Percentiles rank a stretch among this genome's conserved stretches.
phyloP scores from a whole-genome alignment of 92 coral and sea anemone genomes.

The Isaurus tuberculatus region DNA sequence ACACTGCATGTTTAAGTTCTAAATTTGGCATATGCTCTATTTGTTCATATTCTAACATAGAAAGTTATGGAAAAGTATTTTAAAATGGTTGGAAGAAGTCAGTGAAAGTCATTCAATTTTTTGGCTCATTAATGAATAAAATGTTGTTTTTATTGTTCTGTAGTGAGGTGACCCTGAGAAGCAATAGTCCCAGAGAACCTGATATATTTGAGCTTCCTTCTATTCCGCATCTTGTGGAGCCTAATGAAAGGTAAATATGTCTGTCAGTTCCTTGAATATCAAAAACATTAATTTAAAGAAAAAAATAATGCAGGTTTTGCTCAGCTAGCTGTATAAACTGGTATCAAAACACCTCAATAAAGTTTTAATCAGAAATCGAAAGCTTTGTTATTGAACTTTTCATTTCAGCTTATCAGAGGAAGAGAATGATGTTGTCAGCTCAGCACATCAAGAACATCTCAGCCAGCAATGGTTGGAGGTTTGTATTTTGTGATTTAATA shows the following conservation, averaged over 20 bases:
- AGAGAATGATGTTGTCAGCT: conserved; percentile 31
- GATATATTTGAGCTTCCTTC: conserved; percentile 92
- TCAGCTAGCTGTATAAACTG: no score
- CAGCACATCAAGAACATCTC: conserved; percentile 24
- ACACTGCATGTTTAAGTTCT: no score
- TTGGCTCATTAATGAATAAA: not conserved
- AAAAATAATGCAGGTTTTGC: no score
- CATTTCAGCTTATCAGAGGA: conserved; percentile 39
- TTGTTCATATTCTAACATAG: no score
- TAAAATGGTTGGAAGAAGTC: no score
- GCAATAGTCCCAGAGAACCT: conserved; percentile 78
- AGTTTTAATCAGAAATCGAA: no score
- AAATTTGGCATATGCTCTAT: no score
- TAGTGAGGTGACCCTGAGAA: conserved; percentile 44
- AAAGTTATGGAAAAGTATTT: no score
- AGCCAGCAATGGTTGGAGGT: conserved; percentile 59
- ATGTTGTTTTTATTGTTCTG: not conserved
- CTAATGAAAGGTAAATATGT: conserved; percentile 46
- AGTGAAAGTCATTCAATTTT: no score
- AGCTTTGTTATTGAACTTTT: not conserved
- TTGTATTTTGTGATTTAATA: no score
- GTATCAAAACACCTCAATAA: no score
- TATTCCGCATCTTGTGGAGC: conserved; percentile 44
- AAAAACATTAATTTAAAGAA: no score
- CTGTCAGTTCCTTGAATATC: not conserved